Evolutionary conservation across 2,888 invertebrate species (phyloP).

Genomic region (Scaptomyza reducta): DNA sequence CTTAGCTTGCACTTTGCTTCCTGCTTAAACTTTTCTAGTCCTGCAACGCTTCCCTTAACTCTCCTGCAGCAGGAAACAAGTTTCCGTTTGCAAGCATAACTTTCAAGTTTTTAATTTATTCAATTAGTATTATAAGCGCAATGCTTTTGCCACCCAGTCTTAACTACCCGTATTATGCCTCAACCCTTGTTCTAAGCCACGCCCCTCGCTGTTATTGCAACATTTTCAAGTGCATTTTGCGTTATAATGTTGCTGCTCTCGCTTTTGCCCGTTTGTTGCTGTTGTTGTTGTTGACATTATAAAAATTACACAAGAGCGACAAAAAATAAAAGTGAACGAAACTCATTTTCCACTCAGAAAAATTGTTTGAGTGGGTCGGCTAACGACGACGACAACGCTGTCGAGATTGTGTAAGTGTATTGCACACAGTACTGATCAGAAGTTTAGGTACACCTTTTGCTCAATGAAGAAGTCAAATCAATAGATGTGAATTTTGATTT

Average conservation of each 20-base stretch:
- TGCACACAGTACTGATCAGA: neutral
- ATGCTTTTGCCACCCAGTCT: conserved; percentile 11
- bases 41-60: conserved; percentile 3
- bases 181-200: conserved; percentile 2
- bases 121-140: conserved; percentile 66
- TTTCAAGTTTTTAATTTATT: conserved; percentile 72
- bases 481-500: too few relatives aligned
- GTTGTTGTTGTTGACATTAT: conserved; percentile 38
- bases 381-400: conserved; percentile 20
- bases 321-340: conserved; percentile 47
- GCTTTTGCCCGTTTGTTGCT: conserved; percentile 18
- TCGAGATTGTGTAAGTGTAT: conserved; percentile 13
- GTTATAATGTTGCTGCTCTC: conserved; percentile 48
- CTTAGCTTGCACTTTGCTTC: conserved; percentile 12
- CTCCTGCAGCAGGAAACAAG: conserved; percentile 9
- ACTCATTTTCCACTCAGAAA: conserved; percentile 68
- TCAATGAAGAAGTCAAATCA: too few relatives aligned
- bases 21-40: conserved; percentile 3
- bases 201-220: conserved; percentile 32
- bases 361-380: conserved; percentile 64
- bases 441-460: too few relatives aligned
- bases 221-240: conserved; percentile 68
- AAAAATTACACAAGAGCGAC: conserved; percentile 48
- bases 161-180: neutral
- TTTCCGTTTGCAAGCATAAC: conserved; percentile 28